A percentile compares a stretch with the other conserved stretches of the same genome.
These are phyloP conservation scores for Sebastes fasciatus DNA, from an alignment of 2,113 vertebrate species.

Conservation along the genomic window DNA sequence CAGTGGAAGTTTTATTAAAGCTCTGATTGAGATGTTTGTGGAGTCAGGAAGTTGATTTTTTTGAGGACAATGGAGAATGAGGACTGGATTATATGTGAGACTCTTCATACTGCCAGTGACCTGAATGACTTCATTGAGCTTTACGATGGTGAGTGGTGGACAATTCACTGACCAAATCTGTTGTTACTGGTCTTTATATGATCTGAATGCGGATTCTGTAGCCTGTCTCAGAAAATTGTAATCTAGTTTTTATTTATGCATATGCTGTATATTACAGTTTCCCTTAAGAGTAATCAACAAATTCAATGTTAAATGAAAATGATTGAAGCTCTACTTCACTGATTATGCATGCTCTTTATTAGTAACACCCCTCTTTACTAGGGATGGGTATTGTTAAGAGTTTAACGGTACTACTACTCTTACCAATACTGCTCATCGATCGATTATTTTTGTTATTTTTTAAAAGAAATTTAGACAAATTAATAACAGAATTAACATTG, in stretches of 20 bases:
- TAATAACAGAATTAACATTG: too few species aligned
- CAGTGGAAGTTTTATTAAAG: neutral
- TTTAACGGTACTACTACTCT: too few species aligned
- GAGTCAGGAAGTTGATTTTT: neutral
- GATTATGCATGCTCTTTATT: neutral
- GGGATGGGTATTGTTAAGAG: too few species aligned
- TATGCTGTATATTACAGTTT: neutral
- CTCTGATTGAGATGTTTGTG: neutral
- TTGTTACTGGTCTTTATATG: neutral
- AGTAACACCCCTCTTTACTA: neutral
- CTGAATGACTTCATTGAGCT: constrained; percentile 67
- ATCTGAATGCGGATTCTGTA: neutral
- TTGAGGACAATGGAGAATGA: constrained; percentile 48
- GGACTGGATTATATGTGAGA: constrained; percentile 42
- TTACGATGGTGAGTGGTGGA: constrained; percentile 43
- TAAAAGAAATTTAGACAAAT: too few species aligned
- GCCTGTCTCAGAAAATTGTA: neutral
- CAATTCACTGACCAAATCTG: neutral
- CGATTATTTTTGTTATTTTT: too few species aligned
- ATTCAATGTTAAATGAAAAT: neutral
- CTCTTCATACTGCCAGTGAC: constrained; percentile 57
- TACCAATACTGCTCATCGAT: too few species aligned
- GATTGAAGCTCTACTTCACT: neutral
- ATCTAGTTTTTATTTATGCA: neutral
- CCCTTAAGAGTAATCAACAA: neutral